phyloP scores from a whole-genome alignment of 1,140 invertebrate genomes.

The Chironomus striatipennis region DNA sequence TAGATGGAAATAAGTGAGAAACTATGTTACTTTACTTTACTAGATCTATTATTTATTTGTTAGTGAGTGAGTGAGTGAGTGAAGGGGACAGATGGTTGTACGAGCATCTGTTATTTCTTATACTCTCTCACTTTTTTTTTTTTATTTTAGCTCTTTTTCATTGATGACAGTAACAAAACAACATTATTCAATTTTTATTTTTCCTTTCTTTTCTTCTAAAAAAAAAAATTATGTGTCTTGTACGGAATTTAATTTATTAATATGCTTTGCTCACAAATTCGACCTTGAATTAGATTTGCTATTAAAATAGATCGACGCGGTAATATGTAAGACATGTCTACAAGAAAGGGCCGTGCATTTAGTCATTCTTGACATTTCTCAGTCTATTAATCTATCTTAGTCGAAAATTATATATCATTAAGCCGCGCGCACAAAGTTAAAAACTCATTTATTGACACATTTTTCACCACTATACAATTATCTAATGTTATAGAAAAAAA shows the following conservation, averaged over 20 bases:
- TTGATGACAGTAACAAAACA: constrained; percentile 13
- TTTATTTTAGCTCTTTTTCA: constrained; percentile 11
- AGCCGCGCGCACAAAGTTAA: neutral
- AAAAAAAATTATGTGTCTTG: too few relatives aligned
- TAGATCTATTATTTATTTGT: too few relatives aligned
- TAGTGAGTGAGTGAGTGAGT: constrained; percentile 11
- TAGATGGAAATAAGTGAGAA: neutral
- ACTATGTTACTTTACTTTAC: neutral
- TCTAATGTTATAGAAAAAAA: neutral
- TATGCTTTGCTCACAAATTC: neutral
- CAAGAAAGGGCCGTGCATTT: neutral
- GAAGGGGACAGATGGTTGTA: constrained; percentile 15
- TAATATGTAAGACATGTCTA: too few relatives aligned
- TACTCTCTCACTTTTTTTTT: neutral
- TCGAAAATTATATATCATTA: neutral
- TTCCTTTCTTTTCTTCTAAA: neutral
- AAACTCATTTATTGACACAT: constrained; percentile 8
- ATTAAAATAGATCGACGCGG: neutral
- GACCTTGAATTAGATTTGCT: constrained; percentile 9
- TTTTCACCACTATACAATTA: neutral
- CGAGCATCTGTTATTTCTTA: neutral
- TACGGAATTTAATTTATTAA: neutral
- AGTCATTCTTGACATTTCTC: neutral
- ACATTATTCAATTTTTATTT: constrained; percentile 10
- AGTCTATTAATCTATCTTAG: neutral